Base-by-base conservation (phyloP, 2,888 invertebrate species). In the Tachina lurida region DNA sequence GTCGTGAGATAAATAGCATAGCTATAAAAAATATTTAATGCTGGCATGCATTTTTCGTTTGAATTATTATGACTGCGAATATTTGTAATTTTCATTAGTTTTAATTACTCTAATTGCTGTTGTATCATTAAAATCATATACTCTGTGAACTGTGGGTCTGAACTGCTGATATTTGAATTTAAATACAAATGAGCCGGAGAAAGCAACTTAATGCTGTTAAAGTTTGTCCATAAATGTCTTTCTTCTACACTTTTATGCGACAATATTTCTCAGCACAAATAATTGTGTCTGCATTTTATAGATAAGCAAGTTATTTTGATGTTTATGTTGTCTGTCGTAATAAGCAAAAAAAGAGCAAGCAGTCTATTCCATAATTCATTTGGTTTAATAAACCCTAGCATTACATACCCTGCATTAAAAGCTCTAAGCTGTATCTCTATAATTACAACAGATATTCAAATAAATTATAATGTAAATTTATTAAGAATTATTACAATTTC, bases 201-300 rank as follows among this genome's bases (percentile, higher is more conserved):
- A 17, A 19, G 7, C 19, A 17, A 49, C 12, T 41, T 17, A 45
- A 45, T 71, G 19, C 17, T 52, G 43, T 1, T 15, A 39, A n/a
- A 45, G 15, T 39, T 47, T 47, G 71, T 39, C 13, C n/a, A 0
- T 15, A 68, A 31, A 31, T 4, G 4, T 31, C 31, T 22, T 7
- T 47, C 49, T 10, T 71, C 19, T 45, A 39, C 7, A 45, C 41
- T 56, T 47, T 17, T 39, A 19, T 13, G 15, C 22, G 12, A 75
- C 19, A 65, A 43, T 43, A 65, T 49, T 67, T 73, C 45, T 43
- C 13, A 58, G 22, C 65, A 80, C 43, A 17, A 22, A n/a, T 73
- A 73, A 80, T 58, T 80, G 75, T 76, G 63, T 70, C 70, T 82
- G 82, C 47, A 71, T 63, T 70, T 41, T 56, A 76, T 43, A 82